A percentile compares a stretch with the other conserved stretches of the same genome.
Conservation (phyloP, 2,888 invertebrate genomes). For the Brachyopa scutellaris region DNA sequence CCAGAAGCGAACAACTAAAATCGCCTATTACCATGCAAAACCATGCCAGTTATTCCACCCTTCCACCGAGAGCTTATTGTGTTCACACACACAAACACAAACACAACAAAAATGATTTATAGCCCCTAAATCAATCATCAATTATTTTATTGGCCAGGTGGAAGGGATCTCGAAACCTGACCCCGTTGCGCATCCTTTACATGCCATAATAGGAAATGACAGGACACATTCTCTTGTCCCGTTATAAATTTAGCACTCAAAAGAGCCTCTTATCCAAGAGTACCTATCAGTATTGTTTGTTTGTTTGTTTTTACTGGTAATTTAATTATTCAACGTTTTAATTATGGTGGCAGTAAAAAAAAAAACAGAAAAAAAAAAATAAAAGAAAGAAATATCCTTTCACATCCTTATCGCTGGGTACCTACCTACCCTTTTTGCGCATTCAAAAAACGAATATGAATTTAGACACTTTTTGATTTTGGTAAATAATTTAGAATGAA, state of each 20-base stretch:
- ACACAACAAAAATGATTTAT: conserved; percentile 67
- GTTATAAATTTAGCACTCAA: conserved; percentile 28
- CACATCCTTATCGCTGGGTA: conserved; percentile 20
- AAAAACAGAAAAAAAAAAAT: conserved; percentile 3
- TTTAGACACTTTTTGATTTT: conserved; percentile 66
- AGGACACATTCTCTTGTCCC: conserved; percentile 33
- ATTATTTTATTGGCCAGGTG: conserved; percentile 43
- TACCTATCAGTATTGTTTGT: too few relatives aligned
- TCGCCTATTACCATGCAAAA: conserved; percentile 53
- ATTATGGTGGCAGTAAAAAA: conserved; percentile 13
- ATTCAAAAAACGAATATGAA: conserved; percentile 52
- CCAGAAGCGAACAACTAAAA: conserved; percentile 31
- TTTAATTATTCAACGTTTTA: conserved; percentile 64
- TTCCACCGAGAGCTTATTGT: conserved; percentile 10
- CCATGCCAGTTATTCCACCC: conserved; percentile 42
- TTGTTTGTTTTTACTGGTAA: conserved; percentile 29
- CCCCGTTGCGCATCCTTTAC: conserved; percentile 25
- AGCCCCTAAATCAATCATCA: conserved; percentile 59
- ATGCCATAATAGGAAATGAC: conserved; percentile 24
- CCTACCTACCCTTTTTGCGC: conserved; percentile 35
- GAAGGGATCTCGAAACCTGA: neutral
- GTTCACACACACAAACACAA: conserved; percentile 19
- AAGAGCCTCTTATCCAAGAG: conserved; percentile 23
- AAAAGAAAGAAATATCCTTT: neutral
- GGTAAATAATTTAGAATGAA: conserved; percentile 63